Conservation (phyloP, 1,140 invertebrate genomes). For the Brachionus sp. region DNA sequence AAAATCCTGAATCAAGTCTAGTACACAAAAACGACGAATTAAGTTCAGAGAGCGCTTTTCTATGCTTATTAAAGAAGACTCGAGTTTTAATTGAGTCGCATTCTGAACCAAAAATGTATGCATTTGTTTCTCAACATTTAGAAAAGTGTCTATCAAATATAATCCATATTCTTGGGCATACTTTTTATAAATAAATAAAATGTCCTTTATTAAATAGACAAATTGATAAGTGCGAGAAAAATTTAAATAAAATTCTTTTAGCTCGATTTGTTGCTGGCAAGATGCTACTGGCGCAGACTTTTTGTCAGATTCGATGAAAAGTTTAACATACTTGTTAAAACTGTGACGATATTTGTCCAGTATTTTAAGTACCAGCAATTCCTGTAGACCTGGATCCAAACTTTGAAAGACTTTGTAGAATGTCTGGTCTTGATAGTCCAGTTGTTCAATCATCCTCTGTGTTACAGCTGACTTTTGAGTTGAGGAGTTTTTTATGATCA, state of each 20-base stretch:
- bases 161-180: not conserved
- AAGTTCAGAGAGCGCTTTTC: conserved; percentile 6
- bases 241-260: conserved; percentile 14
- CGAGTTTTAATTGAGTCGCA: not conserved
- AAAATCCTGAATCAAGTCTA: not conserved
- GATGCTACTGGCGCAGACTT: not conserved
- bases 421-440: not conserved
- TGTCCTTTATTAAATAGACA: not conserved
- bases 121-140: conserved; percentile 13
- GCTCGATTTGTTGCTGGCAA: not conserved
- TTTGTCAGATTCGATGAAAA: conserved; percentile 10
- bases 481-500: not conserved
- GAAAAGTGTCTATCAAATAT: conserved; percentile 37
- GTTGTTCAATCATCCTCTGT: not conserved
- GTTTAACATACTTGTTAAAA: not conserved
- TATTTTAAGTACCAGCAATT: conserved; percentile 3
- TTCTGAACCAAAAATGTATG: conserved; percentile 23
- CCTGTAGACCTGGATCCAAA: not conserved
- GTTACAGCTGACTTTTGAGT: not conserved
- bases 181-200: not conserved
- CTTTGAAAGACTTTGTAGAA: not conserved
- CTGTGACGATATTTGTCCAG: conserved; percentile 2
- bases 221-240: not conserved
- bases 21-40: not conserved
- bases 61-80: not conserved